Evolutionary conservation across 2,113 vertebrate species (phyloP), one percentile per base, ranked within the genome.

Genomic region (Strix aluco): DNA sequence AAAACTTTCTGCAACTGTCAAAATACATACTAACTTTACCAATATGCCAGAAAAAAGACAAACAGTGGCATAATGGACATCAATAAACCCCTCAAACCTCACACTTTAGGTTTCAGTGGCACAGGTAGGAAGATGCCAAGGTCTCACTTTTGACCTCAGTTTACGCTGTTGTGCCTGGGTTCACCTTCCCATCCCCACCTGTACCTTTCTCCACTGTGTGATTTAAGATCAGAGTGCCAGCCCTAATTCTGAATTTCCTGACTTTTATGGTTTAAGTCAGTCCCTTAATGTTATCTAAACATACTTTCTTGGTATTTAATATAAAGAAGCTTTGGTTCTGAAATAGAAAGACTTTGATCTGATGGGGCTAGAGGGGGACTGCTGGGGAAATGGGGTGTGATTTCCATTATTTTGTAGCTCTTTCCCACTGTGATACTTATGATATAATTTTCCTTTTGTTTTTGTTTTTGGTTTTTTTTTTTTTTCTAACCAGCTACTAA

Each of bases 261-360:
- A 49, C 47, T 69, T 96, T 96, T 90, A 94, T 86, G 65, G 86
- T 90, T 97, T 95, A 96, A 97, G 70, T 83, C 91, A 94, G 52
- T 81, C 86, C 47, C 87, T 90, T 96, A 90, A 94, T 83, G 73
- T 85, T 97, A 93, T 94, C 78, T 96, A 96, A 97, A 97, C 66
- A 96, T 80, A 92, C 57, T 86, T 96, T 82, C 70, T 82, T 77
- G 54, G 38, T 94, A 91, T 97, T 97, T 97, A 96, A 96, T 97
- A 96, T 96, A 94, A 95, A 97, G 87, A 97, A 97, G 84, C 92
- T 97, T 97, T 96, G 52, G 79, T 90, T 93, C 92, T 90, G 92
- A 97, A 96, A 96, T 92, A 90, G 44, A 65, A 71, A 88, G 74
- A 14, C 95, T 97, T 97, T 97, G 93, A 97, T 97, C 94, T 95